Conservation (phyloP, 2,888 invertebrate species). For the Bursaphelenchus okinawaensis region DNA sequence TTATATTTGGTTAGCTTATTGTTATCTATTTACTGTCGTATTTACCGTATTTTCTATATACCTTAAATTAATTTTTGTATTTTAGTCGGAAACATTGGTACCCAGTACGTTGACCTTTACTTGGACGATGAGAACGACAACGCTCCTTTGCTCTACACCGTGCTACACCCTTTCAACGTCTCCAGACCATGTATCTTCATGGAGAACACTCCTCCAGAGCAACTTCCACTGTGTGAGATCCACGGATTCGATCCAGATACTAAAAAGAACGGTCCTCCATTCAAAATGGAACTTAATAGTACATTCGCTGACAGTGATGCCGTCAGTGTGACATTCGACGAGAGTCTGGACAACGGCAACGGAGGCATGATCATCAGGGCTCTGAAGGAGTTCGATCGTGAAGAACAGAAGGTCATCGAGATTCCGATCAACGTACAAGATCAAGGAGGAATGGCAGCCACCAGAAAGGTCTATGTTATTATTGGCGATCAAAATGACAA, state of each 20-base stretch:
- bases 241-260: slow-evolving; percentile 52
- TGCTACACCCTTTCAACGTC: slow-evolving; percentile 69
- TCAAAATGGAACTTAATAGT: slow-evolving; percentile 64
- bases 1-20: too few relatives aligned
- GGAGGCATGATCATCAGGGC: slow-evolving; percentile 97
- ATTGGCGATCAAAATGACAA: slow-evolving; percentile 98
- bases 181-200: slow-evolving; percentile 72
- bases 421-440: slow-evolving; percentile 96
- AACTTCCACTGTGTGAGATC: slow-evolving; percentile 59
- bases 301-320: slow-evolving; percentile 65
- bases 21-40: too few relatives aligned
- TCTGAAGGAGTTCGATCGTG: slow-evolving; percentile 61
- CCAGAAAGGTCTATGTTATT: slow-evolving; percentile 66
- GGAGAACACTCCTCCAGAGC: slow-evolving; percentile 83
- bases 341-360: slow-evolving; percentile 86
- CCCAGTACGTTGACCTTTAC: slow-evolving; percentile 71
- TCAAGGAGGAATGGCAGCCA: slow-evolving; percentile 69
- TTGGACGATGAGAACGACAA: slow-evolving; percentile 87
- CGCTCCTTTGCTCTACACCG: slow-evolving; percentile 78
- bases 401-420: slow-evolving; percentile 67
- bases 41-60: too few relatives aligned
- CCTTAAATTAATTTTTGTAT: too few relatives aligned
- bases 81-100: slow-evolving; percentile 69
- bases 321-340: slow-evolving; percentile 92
- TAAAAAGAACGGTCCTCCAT: slow-evolving; percentile 79